These are phyloP conservation scores for Loris lydekkerianus DNA, from an alignment of 2,797 vertebrate genomes.

Conservation along the genomic window DNA sequence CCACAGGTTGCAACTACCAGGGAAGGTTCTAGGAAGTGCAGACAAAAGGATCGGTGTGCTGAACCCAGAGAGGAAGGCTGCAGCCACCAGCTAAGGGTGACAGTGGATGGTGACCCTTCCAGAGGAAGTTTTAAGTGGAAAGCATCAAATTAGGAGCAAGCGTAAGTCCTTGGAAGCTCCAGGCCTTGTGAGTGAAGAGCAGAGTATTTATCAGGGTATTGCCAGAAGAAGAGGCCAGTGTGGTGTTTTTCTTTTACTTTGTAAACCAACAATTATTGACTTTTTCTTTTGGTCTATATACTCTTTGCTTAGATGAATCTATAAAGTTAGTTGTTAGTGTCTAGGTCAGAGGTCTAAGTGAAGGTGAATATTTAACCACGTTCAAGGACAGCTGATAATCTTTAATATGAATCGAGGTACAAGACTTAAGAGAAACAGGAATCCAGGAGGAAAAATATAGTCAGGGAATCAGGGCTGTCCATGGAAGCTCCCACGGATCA, in stretches of 20 bases:
- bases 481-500: not conserved
- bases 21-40: not conserved
- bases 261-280: not conserved
- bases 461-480: not conserved
- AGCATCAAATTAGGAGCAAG: accelerated
- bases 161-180: accelerated
- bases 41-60: accelerated
- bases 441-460: not conserved
- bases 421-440: slow-evolving; percentile 13
- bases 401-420: slow-evolving; percentile 38
- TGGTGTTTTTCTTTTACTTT: not conserved
- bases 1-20: accelerated
- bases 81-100: not conserved
- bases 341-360: slow-evolving; percentile 78
- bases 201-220: not conserved
- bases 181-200: accelerated
- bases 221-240: not conserved
- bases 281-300: not conserved
- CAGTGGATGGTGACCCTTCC: not conserved
- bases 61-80: not conserved
- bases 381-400: slow-evolving; percentile 71
- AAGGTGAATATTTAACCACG: slow-evolving; percentile 84
- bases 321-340: slow-evolving; percentile 46
- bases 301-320: slow-evolving; percentile 66
- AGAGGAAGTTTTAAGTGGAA: accelerated